Evolutionary conservation across 2,113 vertebrate species (phyloP), one percentile per base, ranked within the genome.

Genomic region (Gymnarchus niloticus): DNA sequence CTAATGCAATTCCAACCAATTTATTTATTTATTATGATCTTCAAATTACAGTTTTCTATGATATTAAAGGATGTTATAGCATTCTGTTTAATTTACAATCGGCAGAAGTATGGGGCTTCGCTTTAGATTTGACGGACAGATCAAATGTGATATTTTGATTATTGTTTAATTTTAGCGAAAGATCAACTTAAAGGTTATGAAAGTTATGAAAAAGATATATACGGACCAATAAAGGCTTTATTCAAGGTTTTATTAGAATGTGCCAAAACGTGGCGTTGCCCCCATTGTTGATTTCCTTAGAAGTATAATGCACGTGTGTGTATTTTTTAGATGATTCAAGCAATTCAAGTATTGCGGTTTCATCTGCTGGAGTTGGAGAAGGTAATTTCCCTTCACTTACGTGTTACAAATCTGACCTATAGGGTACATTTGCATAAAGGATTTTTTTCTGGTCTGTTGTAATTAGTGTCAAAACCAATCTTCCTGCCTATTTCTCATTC

Each of bases 381-480:
- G 97, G 97, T 98, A 95, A 94, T 94, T 91, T 41, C 21, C 90
- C 89, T 84, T 86, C 23, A 90, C 89, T 90, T 77, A 81, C 59
- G 9, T 83, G 92, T 92, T 94, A 93, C 92, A 91, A 91, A 86
- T 87, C 88, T 92, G 87, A 92, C 91, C 91, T 92, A 90, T 90
- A 86, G 90, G 88, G 89, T 91, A 91, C 89, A 96, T 97, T 97
- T 97, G 95, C 95, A 97, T 96, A 96, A 97, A 96, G 95, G 93
- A 96, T 95, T 97, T 56, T 69, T 96, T 97, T 95, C 95, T 94
- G 91, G 95, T 65, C 37, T 77, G n/a, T 69, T 21, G 46, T 56
- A 98, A 98, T 99, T 99, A 98, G 95, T 96, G 96, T 98, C 96
- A 97, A 95, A 96, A 95, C 96, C 96, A 97, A 97, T 99, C 95